Evolutionary conservation across 2,797 vertebrate species (phyloP).

Genomic region (Clarias platycephalus): DNA sequence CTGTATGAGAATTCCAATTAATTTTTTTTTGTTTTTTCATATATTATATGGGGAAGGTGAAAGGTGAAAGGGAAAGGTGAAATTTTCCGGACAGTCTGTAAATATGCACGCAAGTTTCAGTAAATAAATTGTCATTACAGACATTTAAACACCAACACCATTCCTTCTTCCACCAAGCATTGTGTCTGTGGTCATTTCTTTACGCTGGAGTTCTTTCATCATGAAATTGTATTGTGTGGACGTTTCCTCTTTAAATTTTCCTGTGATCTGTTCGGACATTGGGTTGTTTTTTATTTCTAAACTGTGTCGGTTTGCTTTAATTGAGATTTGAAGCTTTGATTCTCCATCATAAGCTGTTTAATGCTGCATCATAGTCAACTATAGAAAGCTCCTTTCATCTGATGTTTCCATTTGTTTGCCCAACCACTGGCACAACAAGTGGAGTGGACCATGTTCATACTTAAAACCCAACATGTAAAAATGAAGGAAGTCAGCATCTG

Average conservation of each 20-base stretch:
- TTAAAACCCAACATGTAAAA: background rate
- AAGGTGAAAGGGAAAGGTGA: background rate
- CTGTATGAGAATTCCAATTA: background rate
- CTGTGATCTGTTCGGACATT: background rate
- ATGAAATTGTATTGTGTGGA: background rate
- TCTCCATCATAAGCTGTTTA: background rate
- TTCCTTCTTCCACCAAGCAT: background rate
- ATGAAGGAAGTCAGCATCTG: background rate
- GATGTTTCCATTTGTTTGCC: background rate
- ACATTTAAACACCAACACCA: too few relatives aligned
- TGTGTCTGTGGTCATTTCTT: background rate
- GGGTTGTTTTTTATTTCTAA: background rate
- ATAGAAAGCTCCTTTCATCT: background rate
- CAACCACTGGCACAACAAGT: background rate
- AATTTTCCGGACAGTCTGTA: background rate
- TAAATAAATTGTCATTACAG: background rate
- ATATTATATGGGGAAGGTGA: background rate
- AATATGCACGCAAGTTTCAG: background rate
- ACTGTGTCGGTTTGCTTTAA: background rate
- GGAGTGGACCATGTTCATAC: too few relatives aligned
- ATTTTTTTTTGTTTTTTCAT: background rate
- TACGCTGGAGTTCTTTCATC: background rate
- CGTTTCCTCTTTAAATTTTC: background rate
- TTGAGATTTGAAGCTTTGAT: background rate
- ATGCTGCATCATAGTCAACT: background rate